Evolutionary conservation across 2,113 vertebrate genomes (phyloP), one percentile per base, ranked within the genome.

Genomic region (Syngnathus typhle): DNA sequence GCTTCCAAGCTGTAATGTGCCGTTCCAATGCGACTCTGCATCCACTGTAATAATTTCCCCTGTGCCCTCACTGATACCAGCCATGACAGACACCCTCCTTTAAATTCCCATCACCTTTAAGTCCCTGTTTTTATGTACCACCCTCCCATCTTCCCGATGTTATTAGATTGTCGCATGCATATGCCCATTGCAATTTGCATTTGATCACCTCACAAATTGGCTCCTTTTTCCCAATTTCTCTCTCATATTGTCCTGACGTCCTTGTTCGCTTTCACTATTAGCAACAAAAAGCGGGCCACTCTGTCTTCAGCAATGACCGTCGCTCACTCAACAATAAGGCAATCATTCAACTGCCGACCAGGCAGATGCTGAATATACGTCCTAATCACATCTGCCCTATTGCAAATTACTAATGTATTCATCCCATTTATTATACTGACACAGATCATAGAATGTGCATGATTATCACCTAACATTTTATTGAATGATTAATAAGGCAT

Each of bases 301-400:
- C 68, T 9, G 69, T 70, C 79, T 77, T 79, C 69, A 52, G 67
- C 71, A 75, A 47, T 73, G 75, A 79, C 74, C 60, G 19, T 23
- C 38, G 1, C 55, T 59, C 59, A 54, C 37, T 27, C 80, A 79
- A 82, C 78, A 82, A 77, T 77, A 79, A 78, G 67, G 49, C 74
- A 78, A 82, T 76, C 63, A 74, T 73, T 82, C 75, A 80, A 0
- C 62, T 70, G 72, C 38, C 67, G 46, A 71, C 55, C 27, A 47
- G 65, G 80, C 71, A 65, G 65, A 79, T 73, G 74, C 61, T 69
- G 70, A 32, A 77, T 76, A 67, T 76, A 69, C 64, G 70, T 71
- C 62, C 73, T 79, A 74, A 84, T 77, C 80, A 73, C 56, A 55
- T 81, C 78, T 85, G 71, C 74, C 67, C 82, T 77, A 77, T 69